Conservation (phyloP, 1,140 invertebrate species). For the Tetranychus urticae region DNA sequence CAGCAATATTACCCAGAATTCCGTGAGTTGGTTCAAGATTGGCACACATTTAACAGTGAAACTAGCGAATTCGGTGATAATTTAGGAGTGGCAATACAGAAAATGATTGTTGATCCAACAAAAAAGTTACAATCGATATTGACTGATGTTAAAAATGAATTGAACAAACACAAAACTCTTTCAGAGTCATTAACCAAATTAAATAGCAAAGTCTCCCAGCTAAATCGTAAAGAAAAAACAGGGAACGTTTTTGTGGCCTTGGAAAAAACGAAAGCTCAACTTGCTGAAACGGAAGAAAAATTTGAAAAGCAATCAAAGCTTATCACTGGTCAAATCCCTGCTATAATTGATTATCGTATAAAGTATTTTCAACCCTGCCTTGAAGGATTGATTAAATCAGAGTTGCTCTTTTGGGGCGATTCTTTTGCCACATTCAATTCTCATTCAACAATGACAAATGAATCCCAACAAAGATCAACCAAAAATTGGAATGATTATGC, state of each 20-base stretch:
- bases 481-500: background rate
- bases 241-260: conserved; percentile 3
- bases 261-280: background rate
- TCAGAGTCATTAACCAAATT: background rate
- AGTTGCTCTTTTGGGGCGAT: conserved; percentile 1
- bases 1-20: background rate
- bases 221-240: conserved; percentile 2
- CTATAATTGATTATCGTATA: conserved; percentile 1
- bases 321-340: conserved; percentile 1
- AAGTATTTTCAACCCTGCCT: conserved; percentile 9
- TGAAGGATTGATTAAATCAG: conserved; percentile 4
- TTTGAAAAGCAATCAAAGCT: background rate
- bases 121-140: conserved; percentile 2
- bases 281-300: background rate
- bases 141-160: conserved; percentile 1
- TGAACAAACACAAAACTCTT: conserved; percentile 6
- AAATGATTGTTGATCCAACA: conserved; percentile 4
- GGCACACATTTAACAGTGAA: conserved; percentile 3
- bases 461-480: background rate
- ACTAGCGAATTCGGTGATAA: conserved; percentile 1
- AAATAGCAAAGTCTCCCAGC: background rate
- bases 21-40: background rate
- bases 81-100: background rate
- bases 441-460: background rate
- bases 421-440: background rate